Conservation (phyloP, 2,797 vertebrate species). For the Kryptopterus vitreolus region DNA sequence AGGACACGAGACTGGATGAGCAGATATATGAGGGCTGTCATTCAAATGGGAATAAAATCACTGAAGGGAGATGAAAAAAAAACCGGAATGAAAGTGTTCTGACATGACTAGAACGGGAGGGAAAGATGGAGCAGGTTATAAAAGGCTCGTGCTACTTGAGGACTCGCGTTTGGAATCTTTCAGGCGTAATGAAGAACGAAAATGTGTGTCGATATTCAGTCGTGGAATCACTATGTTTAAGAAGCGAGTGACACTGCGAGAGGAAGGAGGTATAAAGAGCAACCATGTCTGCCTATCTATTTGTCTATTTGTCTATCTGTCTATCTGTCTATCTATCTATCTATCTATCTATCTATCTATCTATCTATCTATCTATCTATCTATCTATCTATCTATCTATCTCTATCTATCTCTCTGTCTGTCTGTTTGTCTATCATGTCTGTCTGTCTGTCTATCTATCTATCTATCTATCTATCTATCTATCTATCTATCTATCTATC, state of each 20-base stretch:
- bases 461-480: no score
- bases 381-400: no score
- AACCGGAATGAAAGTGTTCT: conserved; percentile 23
- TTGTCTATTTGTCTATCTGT: no score
- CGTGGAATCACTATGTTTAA: not conserved
- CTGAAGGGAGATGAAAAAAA: conserved; percentile 44
- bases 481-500: no score
- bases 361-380: no score
- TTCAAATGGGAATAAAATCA: conserved; percentile 20
- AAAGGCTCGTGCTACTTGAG: conserved; percentile 23
- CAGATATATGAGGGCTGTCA: conserved; percentile 32
- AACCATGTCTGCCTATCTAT: no score
- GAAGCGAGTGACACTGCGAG: not conserved
- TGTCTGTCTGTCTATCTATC: no score
- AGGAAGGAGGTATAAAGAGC: not conserved
- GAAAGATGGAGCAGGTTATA: not conserved
- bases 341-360: no score
- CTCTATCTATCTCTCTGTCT: no score
- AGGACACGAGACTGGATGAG: conserved; percentile 30
- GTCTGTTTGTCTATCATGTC: no score
- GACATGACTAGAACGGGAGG: not conserved
- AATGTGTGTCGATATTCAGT: not conserved
- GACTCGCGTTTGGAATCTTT: not conserved
- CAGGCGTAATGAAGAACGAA: conserved; percentile 10
- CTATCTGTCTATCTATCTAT: no score